phyloP scores from a whole-genome alignment of 2,797 vertebrate genomes.

The Etheostoma perlongum region DNA sequence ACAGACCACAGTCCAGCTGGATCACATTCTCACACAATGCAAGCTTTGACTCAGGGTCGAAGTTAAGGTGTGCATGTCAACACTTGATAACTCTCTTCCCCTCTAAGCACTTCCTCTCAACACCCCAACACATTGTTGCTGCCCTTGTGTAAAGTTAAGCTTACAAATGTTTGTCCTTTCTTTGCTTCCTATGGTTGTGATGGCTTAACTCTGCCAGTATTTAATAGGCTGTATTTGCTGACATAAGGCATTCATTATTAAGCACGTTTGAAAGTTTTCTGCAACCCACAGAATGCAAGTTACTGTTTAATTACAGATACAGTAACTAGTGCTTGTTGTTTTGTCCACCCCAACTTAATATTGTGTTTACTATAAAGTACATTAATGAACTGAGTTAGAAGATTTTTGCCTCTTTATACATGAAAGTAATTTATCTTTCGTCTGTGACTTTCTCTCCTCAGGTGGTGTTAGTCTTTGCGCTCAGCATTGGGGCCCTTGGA shows the following conservation, averaged over 20 bases:
- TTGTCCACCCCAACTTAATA: constrained; percentile 31
- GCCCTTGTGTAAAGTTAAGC: constrained; percentile 12
- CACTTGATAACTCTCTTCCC: constrained; percentile 44
- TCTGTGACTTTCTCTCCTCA: constrained; percentile 79
- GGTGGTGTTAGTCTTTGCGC: constrained; percentile 99
- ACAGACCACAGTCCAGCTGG: constrained; percentile 20
- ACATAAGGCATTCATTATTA: constrained; percentile 65
- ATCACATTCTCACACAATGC: constrained; percentile 44
- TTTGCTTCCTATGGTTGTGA: constrained; percentile 26
- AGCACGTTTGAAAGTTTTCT: constrained; percentile 50
- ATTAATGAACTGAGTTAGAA: constrained; percentile 19
- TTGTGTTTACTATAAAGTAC: constrained; percentile 29
- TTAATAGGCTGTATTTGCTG: constrained; percentile 47
- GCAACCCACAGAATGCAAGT: constrained; percentile 38
- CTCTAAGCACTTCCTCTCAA: constrained; percentile 43
- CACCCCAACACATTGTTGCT: constrained; percentile 18
- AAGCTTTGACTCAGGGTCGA: constrained; percentile 20
- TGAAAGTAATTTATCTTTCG: constrained; percentile 38
- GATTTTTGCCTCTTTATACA: constrained; percentile 3
- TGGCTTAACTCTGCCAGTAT: constrained; percentile 18
- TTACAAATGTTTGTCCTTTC: constrained; percentile 31
- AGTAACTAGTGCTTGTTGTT: constrained; percentile 30
- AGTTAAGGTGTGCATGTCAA: constrained; percentile 35
- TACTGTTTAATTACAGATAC: constrained; percentile 60
- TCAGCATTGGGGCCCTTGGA: constrained; percentile 99